Conservation (phyloP, 2,888 invertebrate genomes). For the Nowickia ferox region DNA sequence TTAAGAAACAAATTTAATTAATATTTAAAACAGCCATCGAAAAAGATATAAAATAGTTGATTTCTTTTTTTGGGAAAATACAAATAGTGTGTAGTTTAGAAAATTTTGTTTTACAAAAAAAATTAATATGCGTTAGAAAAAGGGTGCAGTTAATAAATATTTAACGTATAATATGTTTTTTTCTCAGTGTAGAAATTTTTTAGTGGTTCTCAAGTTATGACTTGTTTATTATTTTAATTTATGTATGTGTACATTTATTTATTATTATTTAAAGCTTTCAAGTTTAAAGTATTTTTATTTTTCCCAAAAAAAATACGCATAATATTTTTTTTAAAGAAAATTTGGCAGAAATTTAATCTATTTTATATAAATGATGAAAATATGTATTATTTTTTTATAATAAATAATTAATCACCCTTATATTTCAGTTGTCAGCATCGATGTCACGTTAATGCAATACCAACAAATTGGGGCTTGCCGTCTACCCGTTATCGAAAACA, state of each 20-base stretch:
- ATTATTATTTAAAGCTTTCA: neutral
- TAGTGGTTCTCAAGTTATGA: neutral
- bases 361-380: no score
- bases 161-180: neutral
- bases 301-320: no score
- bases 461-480: no score
- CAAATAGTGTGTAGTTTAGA: conserved; percentile 3
- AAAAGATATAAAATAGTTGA: conserved; percentile 46
- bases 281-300: no score
- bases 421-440: no score
- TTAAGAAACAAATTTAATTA: conserved; percentile 50
- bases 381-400: no score
- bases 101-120: conserved; percentile 6
- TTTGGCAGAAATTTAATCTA: no score
- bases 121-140: neutral
- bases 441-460: no score
- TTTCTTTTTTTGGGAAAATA: conserved; percentile 20
- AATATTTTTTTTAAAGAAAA: no score
- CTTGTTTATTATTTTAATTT: neutral
- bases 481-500: no score
- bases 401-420: no score
- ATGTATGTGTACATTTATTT: neutral
- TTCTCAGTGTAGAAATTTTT: neutral
- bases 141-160: conserved; percentile 24
- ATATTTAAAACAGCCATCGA: conserved; percentile 63